Percentiles rank a stretch among this genome's conserved stretches.
Conservation (phyloP, 2,113 vertebrate species). For the Rutilus rutilus region DNA sequence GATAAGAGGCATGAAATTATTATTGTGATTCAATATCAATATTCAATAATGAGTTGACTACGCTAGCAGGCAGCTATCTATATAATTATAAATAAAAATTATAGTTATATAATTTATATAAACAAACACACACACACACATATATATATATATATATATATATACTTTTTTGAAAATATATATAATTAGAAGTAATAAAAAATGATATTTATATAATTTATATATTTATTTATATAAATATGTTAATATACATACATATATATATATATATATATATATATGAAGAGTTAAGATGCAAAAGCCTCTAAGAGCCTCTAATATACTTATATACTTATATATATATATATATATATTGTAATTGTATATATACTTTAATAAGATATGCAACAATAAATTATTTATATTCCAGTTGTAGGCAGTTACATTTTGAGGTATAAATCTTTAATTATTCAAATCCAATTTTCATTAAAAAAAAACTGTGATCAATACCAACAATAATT, state of each 20-base stretch:
- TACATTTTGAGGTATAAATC: neutral
- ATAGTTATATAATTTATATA: neutral
- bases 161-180: too few species aligned
- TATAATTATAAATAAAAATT: too few species aligned
- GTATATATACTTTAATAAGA: too few species aligned
- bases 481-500: neutral
- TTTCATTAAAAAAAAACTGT: neutral
- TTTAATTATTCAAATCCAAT: neutral
- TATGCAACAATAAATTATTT: too few species aligned
- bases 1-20: neutral
- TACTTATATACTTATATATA: too few species aligned
- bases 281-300: too few species aligned
- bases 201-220: too few species aligned
- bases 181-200: too few species aligned
- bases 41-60: neutral
- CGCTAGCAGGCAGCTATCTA: neutral
- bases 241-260: neutral
- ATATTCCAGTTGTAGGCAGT: neutral
- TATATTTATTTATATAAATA: too few species aligned
- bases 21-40: conserved; percentile 3
- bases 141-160: neutral
- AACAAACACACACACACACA: too few species aligned
- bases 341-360: too few species aligned
- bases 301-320: too few species aligned
- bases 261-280: neutral